phyloP scores from a whole-genome alignment of 2,888 invertebrate species.

The Tinea trinotella region DNA sequence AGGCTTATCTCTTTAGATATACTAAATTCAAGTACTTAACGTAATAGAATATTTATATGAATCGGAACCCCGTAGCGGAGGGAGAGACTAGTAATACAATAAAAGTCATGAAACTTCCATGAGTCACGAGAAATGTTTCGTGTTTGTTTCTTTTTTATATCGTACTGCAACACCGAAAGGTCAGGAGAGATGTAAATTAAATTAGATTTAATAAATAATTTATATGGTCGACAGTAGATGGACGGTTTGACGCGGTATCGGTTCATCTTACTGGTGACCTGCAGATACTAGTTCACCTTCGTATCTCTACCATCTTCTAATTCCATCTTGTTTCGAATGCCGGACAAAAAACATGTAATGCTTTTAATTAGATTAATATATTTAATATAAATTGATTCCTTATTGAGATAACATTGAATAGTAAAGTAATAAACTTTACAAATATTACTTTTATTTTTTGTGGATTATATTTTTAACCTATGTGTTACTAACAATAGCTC shows the following conservation, averaged over 20 bases:
- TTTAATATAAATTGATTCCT: slow-evolving; percentile 1
- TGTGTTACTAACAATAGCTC: no score
- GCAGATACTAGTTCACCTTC: slow-evolving; percentile 51
- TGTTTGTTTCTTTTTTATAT: slow-evolving; percentile 35
- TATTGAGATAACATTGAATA: slow-evolving; percentile 29
- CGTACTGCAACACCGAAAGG: slow-evolving; percentile 50
- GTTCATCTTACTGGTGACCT: slow-evolving; percentile 67
- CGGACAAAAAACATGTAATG: slow-evolving; percentile 68
- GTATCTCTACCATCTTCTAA: slow-evolving; percentile 65
- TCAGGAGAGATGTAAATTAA: slow-evolving; percentile 63
- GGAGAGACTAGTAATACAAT: slow-evolving; percentile 17
- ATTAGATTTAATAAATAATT: slow-evolving; percentile 69
- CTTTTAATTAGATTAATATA: slow-evolving; percentile 69
- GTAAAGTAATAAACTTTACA: slow-evolving; percentile 60
- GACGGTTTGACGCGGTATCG: slow-evolving; percentile 61
- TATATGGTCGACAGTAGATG: slow-evolving; percentile 57
- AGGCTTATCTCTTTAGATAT: background rate
- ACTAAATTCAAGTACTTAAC: slow-evolving; percentile 4
- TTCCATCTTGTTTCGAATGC: slow-evolving; percentile 62
- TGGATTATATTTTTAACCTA: no score
- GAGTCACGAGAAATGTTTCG: slow-evolving; percentile 36
- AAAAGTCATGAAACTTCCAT: slow-evolving; percentile 45
- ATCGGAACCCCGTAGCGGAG: slow-evolving; percentile 19
- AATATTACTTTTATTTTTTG: slow-evolving; percentile 31
- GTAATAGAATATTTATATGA: slow-evolving; percentile 12